Conservation (phyloP, 2,888 invertebrate species). For the Zootermopsis nevadensis region DNA sequence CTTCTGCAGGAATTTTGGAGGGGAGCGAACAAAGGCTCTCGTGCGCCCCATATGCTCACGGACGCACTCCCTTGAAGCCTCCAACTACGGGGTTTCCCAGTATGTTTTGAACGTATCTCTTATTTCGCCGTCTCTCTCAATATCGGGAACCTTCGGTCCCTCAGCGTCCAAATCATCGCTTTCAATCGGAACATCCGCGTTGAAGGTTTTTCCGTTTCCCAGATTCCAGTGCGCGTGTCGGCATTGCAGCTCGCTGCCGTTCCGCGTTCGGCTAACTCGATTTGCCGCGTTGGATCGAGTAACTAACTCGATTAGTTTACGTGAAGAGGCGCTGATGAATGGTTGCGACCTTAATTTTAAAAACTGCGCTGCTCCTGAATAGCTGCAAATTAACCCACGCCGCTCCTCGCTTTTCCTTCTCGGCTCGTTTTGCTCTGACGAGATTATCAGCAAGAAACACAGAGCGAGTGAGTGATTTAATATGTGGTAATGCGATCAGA, state of each 20-base stretch:
- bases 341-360: constrained; percentile 23
- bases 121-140: no score
- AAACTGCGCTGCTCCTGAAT: neutral
- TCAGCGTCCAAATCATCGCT: no score
- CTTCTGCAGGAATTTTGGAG: neutral
- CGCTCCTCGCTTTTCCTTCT: neutral
- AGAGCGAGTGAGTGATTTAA: no score
- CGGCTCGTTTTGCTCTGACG: no score
- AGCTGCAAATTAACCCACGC: constrained; percentile 22
- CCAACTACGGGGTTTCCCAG: neutral
- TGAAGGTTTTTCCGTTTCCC: no score
- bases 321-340: constrained; percentile 23
- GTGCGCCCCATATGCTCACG: constrained; percentile 11
- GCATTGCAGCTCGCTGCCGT: neutral
- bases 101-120: no score
- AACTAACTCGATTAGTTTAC: neutral
- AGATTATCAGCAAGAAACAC: no score
- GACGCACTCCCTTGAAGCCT: neutral
- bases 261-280: neutral
- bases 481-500: no score
- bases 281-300: neutral
- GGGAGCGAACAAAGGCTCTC: neutral
- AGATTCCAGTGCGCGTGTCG: no score
- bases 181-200: no score
- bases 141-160: no score